A percentile compares a stretch with the other conserved stretches of the same genome.
phyloP scores from a whole-genome alignment of 2,888 invertebrate species.

The Tenthredo mesomela region DNA sequence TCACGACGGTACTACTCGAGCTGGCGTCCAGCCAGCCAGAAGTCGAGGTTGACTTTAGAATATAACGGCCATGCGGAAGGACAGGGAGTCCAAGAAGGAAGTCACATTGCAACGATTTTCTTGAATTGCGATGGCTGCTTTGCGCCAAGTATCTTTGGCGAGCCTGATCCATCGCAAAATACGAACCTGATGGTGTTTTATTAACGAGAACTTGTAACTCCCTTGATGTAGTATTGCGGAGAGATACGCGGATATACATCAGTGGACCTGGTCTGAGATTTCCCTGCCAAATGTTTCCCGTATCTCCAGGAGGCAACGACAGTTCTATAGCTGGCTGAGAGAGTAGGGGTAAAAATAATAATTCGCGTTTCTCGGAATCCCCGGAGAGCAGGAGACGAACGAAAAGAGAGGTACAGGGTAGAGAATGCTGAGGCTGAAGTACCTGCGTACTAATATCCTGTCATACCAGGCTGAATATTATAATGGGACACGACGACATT shows the following conservation, averaged over 20 bases:
- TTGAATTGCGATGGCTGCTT: not conserved
- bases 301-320: constrained; percentile 50
- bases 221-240: not conserved
- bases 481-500: constrained; percentile 49
- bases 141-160: not conserved
- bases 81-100: no score
- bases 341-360: constrained; percentile 55
- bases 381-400: constrained; percentile 26
- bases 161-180: not conserved
- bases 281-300: not conserved
- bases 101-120: not conserved
- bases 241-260: not conserved
- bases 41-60: constrained; percentile 33
- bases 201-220: no score
- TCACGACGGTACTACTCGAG: constrained; percentile 4
- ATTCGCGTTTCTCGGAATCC: constrained; percentile 25
- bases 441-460: constrained; percentile 56
- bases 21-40: constrained; percentile 17
- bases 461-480: constrained; percentile 55
- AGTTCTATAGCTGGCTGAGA: constrained; percentile 34
- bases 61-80: not conserved
- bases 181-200: not conserved
- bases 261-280: constrained; percentile 4
- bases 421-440: constrained; percentile 52
- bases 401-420: constrained; percentile 50